These are phyloP conservation scores for Apotomis betuletana DNA, from an alignment of 2,888 invertebrate genomes.

Conservation along the genomic window DNA sequence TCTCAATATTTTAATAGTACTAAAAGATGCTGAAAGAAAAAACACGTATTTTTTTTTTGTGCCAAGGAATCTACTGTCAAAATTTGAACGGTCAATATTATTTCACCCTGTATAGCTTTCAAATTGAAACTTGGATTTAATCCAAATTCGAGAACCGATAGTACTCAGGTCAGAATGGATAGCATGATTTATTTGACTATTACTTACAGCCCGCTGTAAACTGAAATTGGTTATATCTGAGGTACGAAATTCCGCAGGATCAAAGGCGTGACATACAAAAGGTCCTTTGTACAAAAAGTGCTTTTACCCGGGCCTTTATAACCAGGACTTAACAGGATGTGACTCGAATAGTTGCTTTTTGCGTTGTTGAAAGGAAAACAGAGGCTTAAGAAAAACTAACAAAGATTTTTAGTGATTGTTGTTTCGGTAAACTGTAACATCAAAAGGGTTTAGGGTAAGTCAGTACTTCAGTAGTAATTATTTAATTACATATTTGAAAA, in stretches of 20 bases:
- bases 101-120: too few relatives aligned
- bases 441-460: not conserved
- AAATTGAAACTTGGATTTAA: too few relatives aligned
- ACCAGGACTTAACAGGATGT: slow-evolving; percentile 12
- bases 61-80: too few relatives aligned
- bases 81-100: too few relatives aligned
- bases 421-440: not conserved
- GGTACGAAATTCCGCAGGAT: slow-evolving; percentile 34
- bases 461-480: too few relatives aligned
- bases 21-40: too few relatives aligned
- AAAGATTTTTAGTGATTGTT: not conserved
- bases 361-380: not conserved
- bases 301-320: slow-evolving; percentile 21
- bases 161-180: slow-evolving; percentile 22
- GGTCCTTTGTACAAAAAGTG: slow-evolving; percentile 24
- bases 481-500: too few relatives aligned
- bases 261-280: slow-evolving; percentile 25
- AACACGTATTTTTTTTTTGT: too few relatives aligned
- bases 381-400: not conserved
- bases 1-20: too few relatives aligned
- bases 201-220: slow-evolving; percentile 30
- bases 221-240: slow-evolving; percentile 36
- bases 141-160: slow-evolving; percentile 9
- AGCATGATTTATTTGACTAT: slow-evolving; percentile 39
- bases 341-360: not conserved